phyloP scores from a whole-genome alignment of 2,888 invertebrate genomes.

The Pterostichus niger region DNA sequence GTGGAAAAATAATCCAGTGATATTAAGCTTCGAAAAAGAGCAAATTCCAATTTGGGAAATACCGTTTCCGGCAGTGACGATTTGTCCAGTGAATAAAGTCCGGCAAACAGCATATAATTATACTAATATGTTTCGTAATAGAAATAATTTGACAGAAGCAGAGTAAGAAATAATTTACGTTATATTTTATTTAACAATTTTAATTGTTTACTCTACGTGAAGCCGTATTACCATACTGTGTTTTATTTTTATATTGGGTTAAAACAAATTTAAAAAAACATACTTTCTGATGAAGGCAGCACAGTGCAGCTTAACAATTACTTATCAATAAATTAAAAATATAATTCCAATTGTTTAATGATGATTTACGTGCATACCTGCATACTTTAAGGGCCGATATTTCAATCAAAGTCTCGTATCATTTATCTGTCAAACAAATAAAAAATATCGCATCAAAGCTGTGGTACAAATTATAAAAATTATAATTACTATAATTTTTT shows the following conservation, averaged over 20 bases:
- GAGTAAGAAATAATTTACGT: constrained; percentile 5
- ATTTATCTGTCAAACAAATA: no score
- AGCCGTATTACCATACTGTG: background rate
- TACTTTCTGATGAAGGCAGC: no score
- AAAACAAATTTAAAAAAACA: background rate
- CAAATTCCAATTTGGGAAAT: constrained; percentile 85
- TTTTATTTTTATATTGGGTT: background rate
- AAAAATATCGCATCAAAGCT: no score
- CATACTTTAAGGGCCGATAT: no score
- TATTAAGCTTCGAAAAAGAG: constrained; percentile 87
- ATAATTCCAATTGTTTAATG: no score
- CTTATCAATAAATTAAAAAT: no score
- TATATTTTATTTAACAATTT: constrained; percentile 6
- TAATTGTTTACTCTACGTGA: background rate
- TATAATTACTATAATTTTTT: no score
- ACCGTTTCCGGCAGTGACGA: constrained; percentile 76
- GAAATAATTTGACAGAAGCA: constrained; percentile 18
- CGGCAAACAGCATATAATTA: constrained; percentile 80
- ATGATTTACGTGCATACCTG: no score
- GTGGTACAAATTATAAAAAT: no score
- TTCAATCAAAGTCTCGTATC: no score
- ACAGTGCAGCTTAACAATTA: no score
- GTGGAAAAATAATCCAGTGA: constrained; percentile 87
- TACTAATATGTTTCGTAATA: constrained; percentile 74
- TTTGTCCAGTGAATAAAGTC: constrained; percentile 77